A percentile compares a stretch with the other conserved stretches of the same genome.
Conservation (phyloP, 2,888 invertebrate species). For the Acronicta alni region DNA sequence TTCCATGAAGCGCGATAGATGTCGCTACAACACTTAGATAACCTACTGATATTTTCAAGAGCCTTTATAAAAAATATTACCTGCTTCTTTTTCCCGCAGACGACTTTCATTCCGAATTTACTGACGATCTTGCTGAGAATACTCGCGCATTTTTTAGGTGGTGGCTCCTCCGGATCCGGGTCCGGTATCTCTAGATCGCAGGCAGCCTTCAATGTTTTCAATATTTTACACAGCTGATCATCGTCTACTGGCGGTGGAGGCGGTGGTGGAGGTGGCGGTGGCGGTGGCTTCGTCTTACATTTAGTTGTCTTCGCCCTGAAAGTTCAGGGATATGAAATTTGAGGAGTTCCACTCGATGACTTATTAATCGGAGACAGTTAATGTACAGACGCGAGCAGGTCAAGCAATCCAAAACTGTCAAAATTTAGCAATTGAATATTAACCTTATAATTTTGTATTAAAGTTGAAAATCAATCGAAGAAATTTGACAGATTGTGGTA, state of each 20-base stretch:
- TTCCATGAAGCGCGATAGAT: too few species aligned
- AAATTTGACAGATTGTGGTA: too few species aligned
- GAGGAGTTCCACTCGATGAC: too few species aligned
- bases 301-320: background rate
- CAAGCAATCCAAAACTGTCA: too few species aligned
- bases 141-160: background rate
- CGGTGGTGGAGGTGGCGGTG: too few species aligned
- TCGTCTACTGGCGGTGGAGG: background rate
- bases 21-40: too few species aligned
- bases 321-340: background rate
- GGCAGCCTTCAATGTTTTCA: background rate
- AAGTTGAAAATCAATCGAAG: too few species aligned
- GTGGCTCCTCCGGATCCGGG: background rate
- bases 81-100: conserved; percentile 30
- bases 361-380: too few species aligned
- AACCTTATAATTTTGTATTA: too few species aligned
- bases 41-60: background rate
- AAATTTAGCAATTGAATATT: too few species aligned
- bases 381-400: too few species aligned
- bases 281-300: background rate
- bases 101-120: conserved; percentile 42
- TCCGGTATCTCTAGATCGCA: conserved; percentile 1
- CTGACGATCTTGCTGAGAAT: conserved; percentile 38
- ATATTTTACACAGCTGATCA: background rate
- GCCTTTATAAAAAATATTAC: conserved; percentile 26